Percentiles rank a stretch among this genome's conserved stretches.
phyloP scores from a whole-genome alignment of 2,113 vertebrate genomes.

The Gobius niger region DNA sequence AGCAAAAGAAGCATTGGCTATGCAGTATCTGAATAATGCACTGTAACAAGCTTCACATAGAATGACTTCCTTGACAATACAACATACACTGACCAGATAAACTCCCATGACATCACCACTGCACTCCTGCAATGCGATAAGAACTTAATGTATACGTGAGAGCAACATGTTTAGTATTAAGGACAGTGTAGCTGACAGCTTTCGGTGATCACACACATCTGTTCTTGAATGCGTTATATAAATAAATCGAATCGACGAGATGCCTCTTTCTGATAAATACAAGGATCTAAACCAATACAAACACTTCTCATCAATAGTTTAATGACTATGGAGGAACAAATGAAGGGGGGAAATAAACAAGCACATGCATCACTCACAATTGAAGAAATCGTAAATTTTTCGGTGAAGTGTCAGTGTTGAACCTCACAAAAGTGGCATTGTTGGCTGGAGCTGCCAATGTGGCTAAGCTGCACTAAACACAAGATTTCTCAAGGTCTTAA shows the following conservation, averaged over 20 bases:
- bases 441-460: constrained; percentile 25
- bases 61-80: neutral
- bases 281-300: constrained; percentile 15
- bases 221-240: constrained; percentile 19
- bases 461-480: constrained; percentile 28
- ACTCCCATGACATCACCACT: constrained; percentile 21
- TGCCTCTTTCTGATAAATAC: constrained; percentile 7
- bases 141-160: constrained; percentile 9
- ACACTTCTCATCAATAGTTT: neutral
- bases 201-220: constrained; percentile 14
- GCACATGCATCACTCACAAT: constrained; percentile 39
- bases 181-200: constrained; percentile 30
- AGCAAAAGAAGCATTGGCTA: no score
- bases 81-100: constrained; percentile 9
- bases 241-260: neutral
- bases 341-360: constrained; percentile 36
- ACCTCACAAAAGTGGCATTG: constrained; percentile 38
- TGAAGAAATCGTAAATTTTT: constrained; percentile 28
- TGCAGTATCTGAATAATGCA: no score
- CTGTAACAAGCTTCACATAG: neutral
- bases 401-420: constrained; percentile 40
- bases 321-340: constrained; percentile 18
- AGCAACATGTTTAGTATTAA: constrained; percentile 10
- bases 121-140: constrained; percentile 20
- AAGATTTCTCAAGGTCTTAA: neutral